phyloP scores from a whole-genome alignment of 2,797 vertebrate genomes.

The Sebastes iracundus region DNA sequence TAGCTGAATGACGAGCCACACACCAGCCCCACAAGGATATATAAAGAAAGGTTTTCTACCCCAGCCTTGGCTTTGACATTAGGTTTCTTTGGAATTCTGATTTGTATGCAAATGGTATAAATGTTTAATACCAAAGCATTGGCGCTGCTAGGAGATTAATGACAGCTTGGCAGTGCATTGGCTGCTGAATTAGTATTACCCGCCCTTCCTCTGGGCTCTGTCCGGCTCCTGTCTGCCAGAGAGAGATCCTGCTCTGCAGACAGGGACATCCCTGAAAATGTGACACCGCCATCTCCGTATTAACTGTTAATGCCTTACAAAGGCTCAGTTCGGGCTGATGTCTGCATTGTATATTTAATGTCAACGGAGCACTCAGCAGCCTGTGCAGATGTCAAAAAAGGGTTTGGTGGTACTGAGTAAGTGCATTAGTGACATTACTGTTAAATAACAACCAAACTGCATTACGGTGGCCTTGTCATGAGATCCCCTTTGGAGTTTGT shows the following conservation, averaged over 20 bases:
- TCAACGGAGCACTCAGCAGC: slow-evolving; percentile 5
- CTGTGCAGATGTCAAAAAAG: slow-evolving; percentile 13
- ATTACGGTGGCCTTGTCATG: slow-evolving; percentile 1
- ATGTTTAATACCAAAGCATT: slow-evolving; percentile 68
- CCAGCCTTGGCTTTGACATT: slow-evolving; percentile 44
- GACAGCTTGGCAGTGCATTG: slow-evolving; percentile 58
- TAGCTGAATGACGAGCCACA: slow-evolving; percentile 15
- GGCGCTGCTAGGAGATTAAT: slow-evolving; percentile 67
- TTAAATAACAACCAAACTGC: slow-evolving; percentile 24
- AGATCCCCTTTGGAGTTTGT: not conserved
- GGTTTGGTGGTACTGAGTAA: not conserved
- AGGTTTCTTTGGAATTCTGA: slow-evolving; percentile 57
- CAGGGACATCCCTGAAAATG: slow-evolving; percentile 47
- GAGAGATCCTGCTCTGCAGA: slow-evolving; percentile 53
- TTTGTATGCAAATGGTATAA: slow-evolving; percentile 73
- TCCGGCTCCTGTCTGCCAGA: slow-evolving; percentile 56
- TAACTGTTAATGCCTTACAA: slow-evolving; percentile 41
- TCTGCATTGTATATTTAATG: slow-evolving; percentile 28
- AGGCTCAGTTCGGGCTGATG: slow-evolving; percentile 19
- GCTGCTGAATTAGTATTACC: slow-evolving; percentile 62
- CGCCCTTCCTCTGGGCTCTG: slow-evolving; percentile 43
- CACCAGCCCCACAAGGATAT: slow-evolving; percentile 23
- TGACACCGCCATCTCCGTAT: slow-evolving; percentile 38
- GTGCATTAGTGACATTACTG: slow-evolving; percentile 4
- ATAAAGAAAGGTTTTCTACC: slow-evolving; percentile 37